phyloP scores from a whole-genome alignment of 2,113 vertebrate genomes.

The Melanerpes formicivorus region DNA sequence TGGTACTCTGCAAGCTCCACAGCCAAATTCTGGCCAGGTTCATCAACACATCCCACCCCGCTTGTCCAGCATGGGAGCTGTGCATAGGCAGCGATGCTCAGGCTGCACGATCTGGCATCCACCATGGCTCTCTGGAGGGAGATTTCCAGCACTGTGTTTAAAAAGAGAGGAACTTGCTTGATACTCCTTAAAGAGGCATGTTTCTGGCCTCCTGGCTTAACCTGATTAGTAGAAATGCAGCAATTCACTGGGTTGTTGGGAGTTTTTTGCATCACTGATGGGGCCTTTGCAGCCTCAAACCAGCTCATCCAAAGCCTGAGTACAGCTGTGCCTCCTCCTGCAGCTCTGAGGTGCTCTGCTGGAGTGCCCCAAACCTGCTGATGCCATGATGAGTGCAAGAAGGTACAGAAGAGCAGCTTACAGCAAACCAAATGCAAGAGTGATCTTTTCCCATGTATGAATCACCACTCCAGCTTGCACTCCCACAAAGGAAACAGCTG shows the following conservation, averaged over 20 bases:
- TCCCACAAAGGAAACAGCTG: not conserved
- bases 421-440: not conserved
- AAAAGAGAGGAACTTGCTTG: not conserved
- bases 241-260: not conserved
- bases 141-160: not conserved
- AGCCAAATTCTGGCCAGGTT: not conserved
- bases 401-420: constrained; percentile 1
- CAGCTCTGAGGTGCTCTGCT: not conserved
- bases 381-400: rapidly evolving
- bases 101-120: rapidly evolving
- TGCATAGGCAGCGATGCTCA: not conserved
- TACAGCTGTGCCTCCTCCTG: not conserved
- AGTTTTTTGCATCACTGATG: not conserved
- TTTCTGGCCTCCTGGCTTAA: not conserved
- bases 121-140: not conserved
- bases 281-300: not conserved
- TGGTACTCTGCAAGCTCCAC: not conserved
- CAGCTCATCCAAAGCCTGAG: not conserved
- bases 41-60: not conserved
- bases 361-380: not conserved
- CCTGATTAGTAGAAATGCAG: not conserved
- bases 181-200: not conserved
- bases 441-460: not conserved
- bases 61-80: not conserved
- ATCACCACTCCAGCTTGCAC: not conserved